These are phyloP conservation scores for Fulmarus glacialis DNA, from an alignment of 2,113 vertebrate species.

Conservation along the genomic window DNA sequence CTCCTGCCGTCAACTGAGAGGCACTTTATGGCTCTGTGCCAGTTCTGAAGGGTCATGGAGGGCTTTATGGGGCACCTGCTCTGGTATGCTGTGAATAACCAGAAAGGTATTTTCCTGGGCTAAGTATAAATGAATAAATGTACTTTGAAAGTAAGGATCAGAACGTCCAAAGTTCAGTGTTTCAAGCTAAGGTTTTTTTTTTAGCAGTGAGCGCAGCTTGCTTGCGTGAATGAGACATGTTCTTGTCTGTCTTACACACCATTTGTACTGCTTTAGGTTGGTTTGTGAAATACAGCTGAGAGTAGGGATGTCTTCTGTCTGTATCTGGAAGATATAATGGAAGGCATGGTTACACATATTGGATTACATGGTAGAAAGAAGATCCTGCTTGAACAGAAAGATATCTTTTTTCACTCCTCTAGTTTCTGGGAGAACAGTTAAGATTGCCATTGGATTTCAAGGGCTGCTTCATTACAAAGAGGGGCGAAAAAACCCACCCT, in stretches of 20 bases:
- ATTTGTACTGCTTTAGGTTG: background rate
- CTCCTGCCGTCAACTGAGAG: rapidly evolving
- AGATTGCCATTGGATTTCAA: constrained; percentile 34
- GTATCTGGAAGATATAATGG: background rate
- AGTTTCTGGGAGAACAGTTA: constrained; percentile 32
- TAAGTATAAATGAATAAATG: constrained; percentile 1
- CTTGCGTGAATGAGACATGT: rapidly evolving
- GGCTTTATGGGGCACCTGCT: background rate
- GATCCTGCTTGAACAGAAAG: constrained; percentile 45
- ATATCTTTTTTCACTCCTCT: constrained; percentile 50
- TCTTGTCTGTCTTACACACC: rapidly evolving
- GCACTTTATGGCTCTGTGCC: background rate
- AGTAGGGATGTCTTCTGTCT: background rate
- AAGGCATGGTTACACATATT: background rate
- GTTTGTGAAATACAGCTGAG: background rate
- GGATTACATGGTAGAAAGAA: constrained; percentile 39
- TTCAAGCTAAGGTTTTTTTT: background rate
- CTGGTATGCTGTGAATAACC: constrained; percentile 25
- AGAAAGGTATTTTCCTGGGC: background rate
- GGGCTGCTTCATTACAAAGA: background rate
- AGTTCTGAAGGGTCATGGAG: background rate
- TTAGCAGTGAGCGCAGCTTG: background rate
- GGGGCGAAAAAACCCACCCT: rapidly evolving
- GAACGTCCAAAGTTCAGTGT: constrained; percentile 13
- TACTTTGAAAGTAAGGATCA: constrained; percentile 8